Evolutionary conservation across 2,888 invertebrate genomes (phyloP), one percentile per base, ranked within the genome.

Genomic region (Oscheius sp.): DNA sequence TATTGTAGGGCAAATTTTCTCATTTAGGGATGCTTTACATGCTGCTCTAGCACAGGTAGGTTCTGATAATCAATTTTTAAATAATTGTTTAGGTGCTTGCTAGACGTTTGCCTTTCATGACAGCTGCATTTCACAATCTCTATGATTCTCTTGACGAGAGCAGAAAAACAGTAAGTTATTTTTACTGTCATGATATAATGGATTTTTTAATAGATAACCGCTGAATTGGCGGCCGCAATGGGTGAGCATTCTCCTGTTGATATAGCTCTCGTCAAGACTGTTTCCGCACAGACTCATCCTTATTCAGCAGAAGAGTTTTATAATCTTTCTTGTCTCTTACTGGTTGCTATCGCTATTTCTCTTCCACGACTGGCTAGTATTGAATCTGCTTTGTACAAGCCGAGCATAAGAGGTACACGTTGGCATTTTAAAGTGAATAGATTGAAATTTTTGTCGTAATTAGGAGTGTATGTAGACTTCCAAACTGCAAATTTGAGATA

Each of bases 331-430:
- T 99, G 99, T 89, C 91, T 99, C 49, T 90, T 99, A 74, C 96
- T 99, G 95, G 99, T 99, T 5, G 99, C 98, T 89, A 95, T 99
- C 0, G 98, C 99, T 0, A 96, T 99, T 18, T 95, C 97, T 0
- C 93, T 99, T 83, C 98, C 98, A 0, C 94, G 95, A 89, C 91
- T 99, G 64, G 96, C 98, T 1, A 92, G 94, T 74, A 94, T 93
- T 85, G 96, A 97, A 75, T 93, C 93, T 69, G 95, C 96, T 2
- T 64, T 73, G 0, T 81, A 77, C 70, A 74, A 79, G 49, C 79
- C 77, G 13, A 77, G 78, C 53, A 75, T 76, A 23, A 73, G 77
- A 74, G 77, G 80, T 80, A 35, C n/a, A n/a, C n/a, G n/a, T n/a
- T n/a, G n/a, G n/a, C n/a, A n/a, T n/a, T n/a, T n/a, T n/a, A n/a